phyloP scores from a whole-genome alignment of 92 coral and sea anemone genomes.

The Metridium senile region DNA sequence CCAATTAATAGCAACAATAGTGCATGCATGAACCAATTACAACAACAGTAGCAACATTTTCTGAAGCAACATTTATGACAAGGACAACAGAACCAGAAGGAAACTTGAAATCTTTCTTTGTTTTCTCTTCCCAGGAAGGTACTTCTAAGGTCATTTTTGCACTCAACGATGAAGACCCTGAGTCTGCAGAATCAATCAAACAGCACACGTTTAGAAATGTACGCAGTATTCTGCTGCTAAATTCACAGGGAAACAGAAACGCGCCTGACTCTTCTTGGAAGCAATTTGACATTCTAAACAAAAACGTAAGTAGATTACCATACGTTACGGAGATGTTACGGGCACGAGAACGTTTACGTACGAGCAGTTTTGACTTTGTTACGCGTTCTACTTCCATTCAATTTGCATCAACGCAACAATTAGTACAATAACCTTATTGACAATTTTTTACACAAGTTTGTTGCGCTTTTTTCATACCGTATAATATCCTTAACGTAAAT shows the following conservation, averaged over 20 bases:
- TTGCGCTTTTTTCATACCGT: too few relatives aligned
- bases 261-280: conserved; percentile 16
- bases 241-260: conserved; percentile 33
- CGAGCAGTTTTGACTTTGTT: background rate
- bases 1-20: too few relatives aligned
- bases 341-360: background rate
- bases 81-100: background rate
- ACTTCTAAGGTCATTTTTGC: conserved; percentile 58
- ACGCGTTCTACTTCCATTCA: background rate
- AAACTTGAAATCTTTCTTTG: background rate
- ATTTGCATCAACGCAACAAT: too few relatives aligned
- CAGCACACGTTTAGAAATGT: conserved; percentile 36
- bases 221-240: conserved; percentile 51
- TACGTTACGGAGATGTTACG: background rate
- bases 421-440: too few relatives aligned
- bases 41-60: too few relatives aligned
- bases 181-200: conserved; percentile 3
- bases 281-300: conserved; percentile 19
- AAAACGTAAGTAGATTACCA: conserved; percentile 8
- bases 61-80: too few relatives aligned
- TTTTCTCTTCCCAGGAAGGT: conserved; percentile 37
- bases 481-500: too few relatives aligned
- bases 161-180: conserved; percentile 30
- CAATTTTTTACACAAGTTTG: too few relatives aligned
- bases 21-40: too few relatives aligned